Evolutionary conservation across 2,888 invertebrate species (phyloP), one percentile per base, ranked within the genome.

Genomic region (Agrochola litura): DNA sequence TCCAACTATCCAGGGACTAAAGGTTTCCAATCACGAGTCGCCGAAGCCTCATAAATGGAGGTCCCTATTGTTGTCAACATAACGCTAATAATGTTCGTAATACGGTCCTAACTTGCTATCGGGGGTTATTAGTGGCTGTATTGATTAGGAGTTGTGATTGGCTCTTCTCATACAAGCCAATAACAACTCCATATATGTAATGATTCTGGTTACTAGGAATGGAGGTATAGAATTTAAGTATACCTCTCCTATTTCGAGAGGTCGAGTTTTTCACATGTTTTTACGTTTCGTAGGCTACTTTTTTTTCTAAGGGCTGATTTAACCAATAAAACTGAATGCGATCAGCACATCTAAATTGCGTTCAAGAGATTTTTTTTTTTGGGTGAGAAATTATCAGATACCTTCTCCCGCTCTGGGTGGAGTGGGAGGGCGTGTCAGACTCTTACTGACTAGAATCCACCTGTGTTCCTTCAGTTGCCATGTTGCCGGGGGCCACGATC

Each of bases 11-110:
- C 49, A n/a, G 25, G 37, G 61, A 60, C 46, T 58, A 73, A 14
- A 69, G 37, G 46, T 71, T 76, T 82, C 77, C 71, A 85, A 85
- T 76, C 60, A 71, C 52, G 76, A 71, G 49, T 22, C 37, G 58
- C 14, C 0, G 82, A 76, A 85, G 43, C 82, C 77, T 68, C 54
- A 46, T 76, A 81, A 74, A 60, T 19, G 43, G 54, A 64, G 52
- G 43, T 61, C 41, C 60, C 85, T 67, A 76, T 85, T 82, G 82
- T 82, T 85, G 82, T 61, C 71, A 58, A 76, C 52, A 19, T 64
- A 67, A 46, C 25, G 16, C 52, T 82, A 64, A 76, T 69, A 64
- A 76, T 60, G 61, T n/a, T 2, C 68, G 49, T 68, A 68, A 76
- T 75, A 68, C 22, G 80, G 12, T n/a, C 25, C 58, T 64, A 56